phyloP scores from a whole-genome alignment of 2,888 invertebrate genomes.

The Pammene aurita region DNA sequence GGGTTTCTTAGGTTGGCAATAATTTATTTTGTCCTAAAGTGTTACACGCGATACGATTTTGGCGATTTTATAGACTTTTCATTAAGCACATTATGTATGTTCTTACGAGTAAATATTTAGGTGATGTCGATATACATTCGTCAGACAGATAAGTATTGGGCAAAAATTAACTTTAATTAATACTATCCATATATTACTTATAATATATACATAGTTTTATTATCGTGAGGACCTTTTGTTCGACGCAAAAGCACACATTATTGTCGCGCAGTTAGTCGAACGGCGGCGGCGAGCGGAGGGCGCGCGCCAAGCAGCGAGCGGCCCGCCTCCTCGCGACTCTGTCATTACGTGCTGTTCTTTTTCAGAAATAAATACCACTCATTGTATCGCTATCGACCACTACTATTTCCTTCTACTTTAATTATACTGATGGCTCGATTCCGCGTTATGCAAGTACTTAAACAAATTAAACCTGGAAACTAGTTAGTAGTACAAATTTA shows the following conservation, averaged over 20 bases:
- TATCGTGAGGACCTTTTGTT: conserved; percentile 61
- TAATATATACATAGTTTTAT: conserved; percentile 45
- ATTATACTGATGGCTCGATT: not conserved
- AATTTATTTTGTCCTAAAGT: too few relatives aligned
- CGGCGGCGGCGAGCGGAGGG: conserved; percentile 45
- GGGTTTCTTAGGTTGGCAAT: too few relatives aligned
- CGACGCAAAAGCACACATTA: conserved; percentile 54
- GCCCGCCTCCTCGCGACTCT: conserved; percentile 42
- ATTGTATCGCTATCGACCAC: conserved; percentile 57
- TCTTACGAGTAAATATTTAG: too few relatives aligned
- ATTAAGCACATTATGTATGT: too few relatives aligned
- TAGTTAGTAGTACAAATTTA: not conserved
- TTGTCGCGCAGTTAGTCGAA: conserved; percentile 25
- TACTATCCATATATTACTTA: too few relatives aligned
- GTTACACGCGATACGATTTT: too few relatives aligned
- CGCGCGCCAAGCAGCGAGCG: conserved; percentile 54
- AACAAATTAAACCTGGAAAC: not conserved
- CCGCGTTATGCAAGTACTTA: not conserved
- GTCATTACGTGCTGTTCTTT: conserved; percentile 57
- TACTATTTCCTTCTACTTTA: conserved; percentile 42
- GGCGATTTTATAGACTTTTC: too few relatives aligned
- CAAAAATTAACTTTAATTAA: too few relatives aligned
- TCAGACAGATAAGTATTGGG: too few relatives aligned
- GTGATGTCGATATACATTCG: too few relatives aligned
- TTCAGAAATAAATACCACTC: conserved; percentile 60